Evolutionary conservation across 2,113 vertebrate genomes (phyloP).

Genomic region (Barnardius zonarius): DNA sequence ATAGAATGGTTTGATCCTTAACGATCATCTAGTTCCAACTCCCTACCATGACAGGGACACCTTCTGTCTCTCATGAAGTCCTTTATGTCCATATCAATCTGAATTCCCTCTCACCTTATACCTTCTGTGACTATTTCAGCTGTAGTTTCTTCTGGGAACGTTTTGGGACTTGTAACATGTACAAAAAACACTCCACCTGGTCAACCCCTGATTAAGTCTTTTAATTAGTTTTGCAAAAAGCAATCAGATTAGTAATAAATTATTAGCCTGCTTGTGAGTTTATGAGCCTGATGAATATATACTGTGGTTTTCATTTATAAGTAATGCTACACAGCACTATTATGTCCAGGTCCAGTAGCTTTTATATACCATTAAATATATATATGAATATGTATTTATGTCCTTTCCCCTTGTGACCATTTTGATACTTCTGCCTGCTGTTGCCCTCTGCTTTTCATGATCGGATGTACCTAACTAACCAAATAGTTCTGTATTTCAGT

Average conservation of each 20-base stretch:
- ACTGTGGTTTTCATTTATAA: background rate
- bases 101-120: background rate
- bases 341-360: background rate
- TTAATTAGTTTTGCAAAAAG: background rate
- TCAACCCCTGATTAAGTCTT: background rate
- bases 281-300: background rate
- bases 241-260: background rate
- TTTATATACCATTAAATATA: background rate
- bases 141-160: background rate
- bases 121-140: background rate
- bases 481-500: constrained; percentile 26
- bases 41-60: background rate
- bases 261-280: background rate
- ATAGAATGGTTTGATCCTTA: background rate
- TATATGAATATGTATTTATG: background rate
- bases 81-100: background rate
- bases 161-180: background rate
- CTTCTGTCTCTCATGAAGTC: background rate
- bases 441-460: background rate
- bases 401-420: background rate
- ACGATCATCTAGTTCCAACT: background rate
- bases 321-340: background rate
- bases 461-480: constrained; percentile 12
- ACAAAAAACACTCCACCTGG: background rate
- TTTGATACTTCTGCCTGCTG: background rate